These are phyloP conservation scores for Rugalucina vietnamica DNA, from an alignment of 2,888 invertebrate species.

Conservation along the genomic window DNA sequence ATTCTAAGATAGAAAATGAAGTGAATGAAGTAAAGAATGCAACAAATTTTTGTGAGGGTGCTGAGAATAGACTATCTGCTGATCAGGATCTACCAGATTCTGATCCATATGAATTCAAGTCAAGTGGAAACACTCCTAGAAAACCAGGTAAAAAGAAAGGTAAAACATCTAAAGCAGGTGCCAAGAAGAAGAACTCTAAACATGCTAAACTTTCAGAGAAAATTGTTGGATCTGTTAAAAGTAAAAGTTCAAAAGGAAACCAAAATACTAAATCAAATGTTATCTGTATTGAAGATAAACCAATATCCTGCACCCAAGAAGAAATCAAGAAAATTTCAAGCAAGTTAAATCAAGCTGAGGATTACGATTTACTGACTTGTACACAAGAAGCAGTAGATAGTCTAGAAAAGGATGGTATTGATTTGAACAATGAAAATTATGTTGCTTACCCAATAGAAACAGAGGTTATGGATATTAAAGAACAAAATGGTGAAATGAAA, in stretches of 20 bases:
- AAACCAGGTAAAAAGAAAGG: constrained; percentile 40
- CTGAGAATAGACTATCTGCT: neutral
- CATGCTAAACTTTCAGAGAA: neutral
- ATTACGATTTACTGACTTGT: constrained; percentile 75
- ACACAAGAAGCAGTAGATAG: constrained; percentile 74
- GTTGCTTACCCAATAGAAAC: neutral
- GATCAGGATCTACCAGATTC: neutral
- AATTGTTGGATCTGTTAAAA: neutral
- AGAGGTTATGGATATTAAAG: neutral
- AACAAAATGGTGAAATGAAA: neutral
- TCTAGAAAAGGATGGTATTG: constrained; percentile 32
- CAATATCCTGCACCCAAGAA: constrained; percentile 17
- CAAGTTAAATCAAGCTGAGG: constrained; percentile 75
- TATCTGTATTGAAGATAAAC: neutral
- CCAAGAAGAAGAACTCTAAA: neutral
- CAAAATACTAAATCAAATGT: neutral
- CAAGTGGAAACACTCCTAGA: constrained; percentile 70
- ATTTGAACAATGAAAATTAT: neutral
- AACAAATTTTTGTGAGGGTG: neutral
- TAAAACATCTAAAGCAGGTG: neutral
- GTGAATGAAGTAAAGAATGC: too few relatives aligned
- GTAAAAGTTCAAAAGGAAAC: neutral
- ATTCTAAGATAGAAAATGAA: neutral
- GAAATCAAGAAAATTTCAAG: constrained; percentile 65
- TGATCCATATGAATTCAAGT: constrained; percentile 76